A percentile compares a stretch with the other conserved stretches of the same genome.
These are phyloP conservation scores for Leucophenga varia DNA, from an alignment of 1,140 invertebrate genomes.

Conservation along the genomic window DNA sequence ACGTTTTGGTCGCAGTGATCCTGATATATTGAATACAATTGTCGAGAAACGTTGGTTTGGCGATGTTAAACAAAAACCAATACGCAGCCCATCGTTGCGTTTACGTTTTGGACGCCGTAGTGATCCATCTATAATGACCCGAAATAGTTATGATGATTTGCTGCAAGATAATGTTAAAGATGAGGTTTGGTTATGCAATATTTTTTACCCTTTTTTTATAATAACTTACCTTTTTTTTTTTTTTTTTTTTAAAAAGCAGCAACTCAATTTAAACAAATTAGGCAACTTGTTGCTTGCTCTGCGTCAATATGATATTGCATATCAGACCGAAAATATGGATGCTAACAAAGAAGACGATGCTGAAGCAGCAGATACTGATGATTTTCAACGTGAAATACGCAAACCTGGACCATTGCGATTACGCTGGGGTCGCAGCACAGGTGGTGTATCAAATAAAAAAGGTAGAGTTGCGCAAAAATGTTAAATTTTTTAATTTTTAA, in stretches of 20 bases:
- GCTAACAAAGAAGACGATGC: constrained; percentile 14
- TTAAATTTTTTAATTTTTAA: too few species aligned
- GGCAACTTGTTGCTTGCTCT: constrained; percentile 29
- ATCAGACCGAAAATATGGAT: constrained; percentile 3
- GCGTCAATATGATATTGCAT: constrained; percentile 20
- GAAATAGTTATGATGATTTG: constrained; percentile 37
- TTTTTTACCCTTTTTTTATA: neutral
- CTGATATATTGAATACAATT: constrained; percentile 47
- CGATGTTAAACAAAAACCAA: constrained; percentile 58
- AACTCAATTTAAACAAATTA: constrained; percentile 23
- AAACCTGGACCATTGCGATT: constrained; percentile 43
- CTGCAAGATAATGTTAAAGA: constrained; percentile 23
- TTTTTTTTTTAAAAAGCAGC: neutral
- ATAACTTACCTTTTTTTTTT: too few species aligned
- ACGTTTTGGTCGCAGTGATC: constrained; percentile 72
- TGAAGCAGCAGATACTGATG: constrained; percentile 19
- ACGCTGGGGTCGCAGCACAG: constrained; percentile 51
- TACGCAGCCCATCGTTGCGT: constrained; percentile 64
- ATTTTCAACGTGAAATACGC: constrained; percentile 41
- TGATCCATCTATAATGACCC: constrained; percentile 60
- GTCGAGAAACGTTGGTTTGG: constrained; percentile 52
- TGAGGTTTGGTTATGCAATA: constrained; percentile 14
- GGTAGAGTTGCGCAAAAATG: constrained; percentile 3
- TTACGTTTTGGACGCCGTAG: constrained; percentile 66
- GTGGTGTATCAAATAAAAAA: constrained; percentile 33